Conservation (phyloP, 2,113 vertebrate species). For the Galeopterus variegatus region DNA sequence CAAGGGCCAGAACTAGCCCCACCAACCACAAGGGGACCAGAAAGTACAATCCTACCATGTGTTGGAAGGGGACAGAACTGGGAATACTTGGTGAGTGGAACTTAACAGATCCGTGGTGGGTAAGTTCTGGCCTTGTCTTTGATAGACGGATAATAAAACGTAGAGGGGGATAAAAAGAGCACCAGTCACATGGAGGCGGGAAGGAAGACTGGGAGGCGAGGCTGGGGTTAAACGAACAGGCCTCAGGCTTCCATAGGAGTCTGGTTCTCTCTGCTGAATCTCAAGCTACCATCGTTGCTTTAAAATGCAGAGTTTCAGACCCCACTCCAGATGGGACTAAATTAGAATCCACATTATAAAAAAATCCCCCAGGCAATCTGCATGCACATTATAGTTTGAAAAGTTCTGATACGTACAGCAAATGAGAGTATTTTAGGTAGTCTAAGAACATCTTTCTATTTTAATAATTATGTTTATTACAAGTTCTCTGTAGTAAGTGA, state of each 20-base stretch:
- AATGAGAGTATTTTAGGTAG: background rate
- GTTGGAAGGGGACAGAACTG: background rate
- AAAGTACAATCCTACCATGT: background rate
- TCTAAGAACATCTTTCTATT: background rate
- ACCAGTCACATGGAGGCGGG: background rate
- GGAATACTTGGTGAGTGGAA: background rate
- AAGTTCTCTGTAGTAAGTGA: background rate
- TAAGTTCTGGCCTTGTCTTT: background rate
- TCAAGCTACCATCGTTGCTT: background rate
- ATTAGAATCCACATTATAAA: slow-evolving; percentile 45
- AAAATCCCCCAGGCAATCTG: background rate
- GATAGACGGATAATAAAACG: background rate
- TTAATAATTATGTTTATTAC: slow-evolving; percentile 7
- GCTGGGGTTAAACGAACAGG: background rate
- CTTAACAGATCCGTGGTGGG: background rate
- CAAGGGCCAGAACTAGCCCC: background rate
- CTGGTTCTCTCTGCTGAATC: background rate
- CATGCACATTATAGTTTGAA: background rate
- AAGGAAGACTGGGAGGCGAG: background rate
- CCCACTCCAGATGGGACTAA: background rate
- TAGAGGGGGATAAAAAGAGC: background rate
- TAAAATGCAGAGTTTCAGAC: background rate
- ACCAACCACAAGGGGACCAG: background rate
- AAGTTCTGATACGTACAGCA: background rate
- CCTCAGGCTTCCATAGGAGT: background rate